Evolutionary conservation across 1,140 invertebrate species (phyloP).

Genomic region (Magallana ariakensis): DNA sequence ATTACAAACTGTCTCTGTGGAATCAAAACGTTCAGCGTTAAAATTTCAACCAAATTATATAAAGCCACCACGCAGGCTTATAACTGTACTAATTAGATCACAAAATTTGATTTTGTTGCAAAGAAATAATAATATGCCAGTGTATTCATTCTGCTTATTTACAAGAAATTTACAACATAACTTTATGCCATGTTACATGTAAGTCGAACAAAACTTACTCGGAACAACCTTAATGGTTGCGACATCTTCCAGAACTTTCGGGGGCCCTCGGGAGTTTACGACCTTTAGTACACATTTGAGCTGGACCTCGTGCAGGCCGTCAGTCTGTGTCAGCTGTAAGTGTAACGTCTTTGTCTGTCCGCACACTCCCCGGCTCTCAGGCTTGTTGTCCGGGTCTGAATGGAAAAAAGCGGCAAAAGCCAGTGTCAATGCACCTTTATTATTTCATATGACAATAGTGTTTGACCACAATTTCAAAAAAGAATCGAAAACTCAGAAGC

Average conservation of each 20-base stretch:
- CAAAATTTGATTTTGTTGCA: no score
- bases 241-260: not conserved
- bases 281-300: not conserved
- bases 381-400: not conserved
- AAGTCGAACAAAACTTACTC: not conserved
- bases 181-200: no score
- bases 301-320: not conserved
- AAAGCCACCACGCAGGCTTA: no score
- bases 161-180: no score
- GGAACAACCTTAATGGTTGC: constrained; percentile 8
- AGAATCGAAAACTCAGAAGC: no score
- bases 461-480: no score
- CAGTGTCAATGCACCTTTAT: no score
- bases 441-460: no score
- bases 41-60: no score
- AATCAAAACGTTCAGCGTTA: not conserved
- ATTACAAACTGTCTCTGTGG: constrained; percentile 33
- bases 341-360: constrained; percentile 2
- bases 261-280: not conserved
- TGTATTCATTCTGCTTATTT: no score
- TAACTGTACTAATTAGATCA: no score
- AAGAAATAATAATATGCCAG: no score
- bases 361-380: not conserved
- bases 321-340: not conserved
- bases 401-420: not conserved